Conservation (phyloP, 2,888 invertebrate species). For the Orchesella flavescens region DNA sequence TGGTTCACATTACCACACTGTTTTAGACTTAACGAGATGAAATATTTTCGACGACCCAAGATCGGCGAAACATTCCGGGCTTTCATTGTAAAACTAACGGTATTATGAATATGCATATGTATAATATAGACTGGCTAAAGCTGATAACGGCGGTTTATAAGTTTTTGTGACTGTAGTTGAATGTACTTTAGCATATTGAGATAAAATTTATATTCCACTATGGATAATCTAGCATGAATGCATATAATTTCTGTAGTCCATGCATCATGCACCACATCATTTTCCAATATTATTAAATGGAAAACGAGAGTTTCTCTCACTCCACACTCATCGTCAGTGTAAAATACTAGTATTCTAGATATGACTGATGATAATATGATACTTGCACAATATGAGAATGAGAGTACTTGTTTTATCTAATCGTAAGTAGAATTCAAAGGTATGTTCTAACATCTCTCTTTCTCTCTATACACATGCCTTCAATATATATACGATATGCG, state of each 20-base stretch:
- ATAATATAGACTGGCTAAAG: no score
- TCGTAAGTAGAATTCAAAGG: not conserved
- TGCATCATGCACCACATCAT: conserved; percentile 27
- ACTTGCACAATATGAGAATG: not conserved
- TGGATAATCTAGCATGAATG: conserved; percentile 3
- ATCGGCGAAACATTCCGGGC: not conserved
- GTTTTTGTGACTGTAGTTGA: no score
- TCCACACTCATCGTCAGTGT: conserved; percentile 13
- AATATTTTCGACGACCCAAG: no score
- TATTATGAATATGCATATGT: no score
- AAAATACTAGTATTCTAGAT: conserved; percentile 35
- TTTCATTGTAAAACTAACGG: not conserved
- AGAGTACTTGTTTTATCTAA: not conserved
- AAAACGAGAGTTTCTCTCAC: conserved; percentile 35
- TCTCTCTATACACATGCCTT: not conserved
- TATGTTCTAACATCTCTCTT: not conserved
- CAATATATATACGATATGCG: conserved; percentile 32
- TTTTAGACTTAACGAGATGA: no score
- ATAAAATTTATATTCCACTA: no score
- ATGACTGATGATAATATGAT: conserved; percentile 38
- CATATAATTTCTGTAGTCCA: conserved; percentile 9
- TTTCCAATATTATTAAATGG: conserved; percentile 35
- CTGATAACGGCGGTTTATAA: no score
- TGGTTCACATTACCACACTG: no score
- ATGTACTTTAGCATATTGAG: no score